phyloP scores from a whole-genome alignment of 2,888 invertebrate species.

The Mesochorus sp. region DNA sequence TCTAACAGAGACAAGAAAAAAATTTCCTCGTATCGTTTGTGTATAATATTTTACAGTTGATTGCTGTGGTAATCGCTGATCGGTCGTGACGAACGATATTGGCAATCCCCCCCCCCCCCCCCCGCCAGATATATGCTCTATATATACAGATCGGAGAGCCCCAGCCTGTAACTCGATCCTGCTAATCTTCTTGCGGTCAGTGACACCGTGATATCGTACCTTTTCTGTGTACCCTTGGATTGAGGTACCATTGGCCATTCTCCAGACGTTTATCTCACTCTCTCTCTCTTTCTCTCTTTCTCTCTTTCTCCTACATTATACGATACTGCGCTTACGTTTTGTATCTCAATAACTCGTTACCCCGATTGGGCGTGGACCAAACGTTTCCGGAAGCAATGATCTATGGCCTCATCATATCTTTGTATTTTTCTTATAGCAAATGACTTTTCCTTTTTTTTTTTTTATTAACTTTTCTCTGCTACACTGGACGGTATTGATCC shows the following conservation, averaged over 20 bases:
- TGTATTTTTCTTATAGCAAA: no score
- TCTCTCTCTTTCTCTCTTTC: no score
- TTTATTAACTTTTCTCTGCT: conserved; percentile 2
- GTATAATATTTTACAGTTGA: conserved; percentile 20
- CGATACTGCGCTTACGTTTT: not conserved
- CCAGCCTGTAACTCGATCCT: conserved; percentile 35
- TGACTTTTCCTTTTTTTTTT: no score
- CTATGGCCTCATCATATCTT: conserved; percentile 22
- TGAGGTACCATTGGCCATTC: conserved; percentile 5
- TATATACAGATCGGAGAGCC: not conserved
- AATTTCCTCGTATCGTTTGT: not conserved
- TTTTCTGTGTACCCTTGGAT: conserved; percentile 39
- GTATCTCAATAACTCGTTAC: conserved; percentile 37
- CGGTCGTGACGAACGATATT: conserved; percentile 58
- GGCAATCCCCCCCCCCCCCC: conserved; percentile 18
- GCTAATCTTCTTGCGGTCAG: conserved; percentile 47
- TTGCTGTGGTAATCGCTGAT: conserved; percentile 50
- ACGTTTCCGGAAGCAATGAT: conserved; percentile 46
- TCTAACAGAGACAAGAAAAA: no score
- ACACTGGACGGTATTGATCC: not conserved
- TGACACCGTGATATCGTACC: conserved; percentile 48
- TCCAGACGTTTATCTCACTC: not conserved
- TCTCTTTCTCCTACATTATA: no score
- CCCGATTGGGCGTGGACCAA: conserved; percentile 22
- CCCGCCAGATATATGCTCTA: not conserved